phyloP scores from a whole-genome alignment of 2,888 invertebrate species.

The Caenorhabditis macrosperma region DNA sequence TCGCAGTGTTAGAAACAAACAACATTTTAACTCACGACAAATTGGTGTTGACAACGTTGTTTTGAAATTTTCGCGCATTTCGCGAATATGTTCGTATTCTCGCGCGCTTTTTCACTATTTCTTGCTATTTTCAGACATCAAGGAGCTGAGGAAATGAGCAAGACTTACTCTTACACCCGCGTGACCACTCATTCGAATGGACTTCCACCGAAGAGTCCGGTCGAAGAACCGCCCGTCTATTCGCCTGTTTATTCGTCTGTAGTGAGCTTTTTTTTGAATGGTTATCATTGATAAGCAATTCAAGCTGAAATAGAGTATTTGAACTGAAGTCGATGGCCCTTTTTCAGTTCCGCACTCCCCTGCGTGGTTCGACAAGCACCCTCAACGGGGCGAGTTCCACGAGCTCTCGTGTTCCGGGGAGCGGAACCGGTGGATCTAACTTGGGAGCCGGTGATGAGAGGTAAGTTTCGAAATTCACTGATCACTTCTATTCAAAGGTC shows the following conservation, averaged over 20 bases:
- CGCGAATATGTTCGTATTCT: no score
- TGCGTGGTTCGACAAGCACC: constrained; percentile 34
- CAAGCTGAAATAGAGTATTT: no score
- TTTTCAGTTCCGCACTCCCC: constrained; percentile 51
- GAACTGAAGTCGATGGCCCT: no score
- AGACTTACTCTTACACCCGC: constrained; percentile 51
- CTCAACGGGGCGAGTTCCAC: constrained; percentile 29
- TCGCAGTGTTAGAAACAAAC: constrained; percentile 15
- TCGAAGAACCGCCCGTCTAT: constrained; percentile 44
- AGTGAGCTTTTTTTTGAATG: no score
- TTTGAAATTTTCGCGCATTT: neutral
- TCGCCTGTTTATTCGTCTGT: constrained; percentile 54
- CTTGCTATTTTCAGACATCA: neutral
- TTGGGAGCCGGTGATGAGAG: constrained; percentile 28
- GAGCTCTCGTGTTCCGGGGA: neutral
- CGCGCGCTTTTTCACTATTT: no score
- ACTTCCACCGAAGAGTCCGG: constrained; percentile 34
- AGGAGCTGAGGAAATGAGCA: no score
- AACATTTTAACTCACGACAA: neutral
- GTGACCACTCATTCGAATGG: constrained; percentile 47
- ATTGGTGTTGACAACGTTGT: neutral
- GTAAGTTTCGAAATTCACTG: constrained; percentile 13
- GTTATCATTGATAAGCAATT: no score
- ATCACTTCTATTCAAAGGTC: no score
- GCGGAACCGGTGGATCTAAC: neutral